Evolutionary conservation across 2,113 vertebrate genomes (phyloP).

Genomic region (Ptyas mucosa): DNA sequence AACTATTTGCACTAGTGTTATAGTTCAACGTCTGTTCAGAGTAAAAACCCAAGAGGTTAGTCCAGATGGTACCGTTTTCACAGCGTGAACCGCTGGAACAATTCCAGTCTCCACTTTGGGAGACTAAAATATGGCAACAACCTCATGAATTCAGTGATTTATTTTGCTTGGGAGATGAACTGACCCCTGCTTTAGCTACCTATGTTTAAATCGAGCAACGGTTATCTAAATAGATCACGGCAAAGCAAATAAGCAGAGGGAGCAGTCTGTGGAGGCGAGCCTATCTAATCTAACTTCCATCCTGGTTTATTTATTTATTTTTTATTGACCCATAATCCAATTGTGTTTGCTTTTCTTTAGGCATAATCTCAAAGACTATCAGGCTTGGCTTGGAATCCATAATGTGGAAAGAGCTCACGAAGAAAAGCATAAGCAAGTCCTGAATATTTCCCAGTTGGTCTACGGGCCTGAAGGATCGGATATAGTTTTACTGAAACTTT

Average conservation of each 20-base stretch:
- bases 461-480: constrained; percentile 90
- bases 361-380: constrained; percentile 88
- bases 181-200: background rate
- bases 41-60: background rate
- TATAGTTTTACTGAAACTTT: constrained; percentile 86
- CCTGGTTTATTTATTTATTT: background rate
- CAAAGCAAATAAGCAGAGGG: background rate
- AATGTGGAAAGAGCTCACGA: constrained; percentile 79
- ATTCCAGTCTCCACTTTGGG: background rate
- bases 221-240: background rate
- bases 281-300: no score
- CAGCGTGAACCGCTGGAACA: background rate
- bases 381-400: constrained; percentile 87
- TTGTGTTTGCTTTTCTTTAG: constrained; percentile 59
- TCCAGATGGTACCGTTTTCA: background rate
- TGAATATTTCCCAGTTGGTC: constrained; percentile 86
- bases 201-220: background rate
- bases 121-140: background rate
- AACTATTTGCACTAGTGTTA: constrained; percentile 20
- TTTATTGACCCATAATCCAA: constrained; percentile 7
- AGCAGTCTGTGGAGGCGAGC: background rate
- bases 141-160: background rate
- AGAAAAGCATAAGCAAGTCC: constrained; percentile 81
- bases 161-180: background rate
- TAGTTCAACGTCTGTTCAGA: background rate